Evolutionary conservation across 2,113 vertebrate species (phyloP).

Genomic region (Elephas maximus): DNA sequence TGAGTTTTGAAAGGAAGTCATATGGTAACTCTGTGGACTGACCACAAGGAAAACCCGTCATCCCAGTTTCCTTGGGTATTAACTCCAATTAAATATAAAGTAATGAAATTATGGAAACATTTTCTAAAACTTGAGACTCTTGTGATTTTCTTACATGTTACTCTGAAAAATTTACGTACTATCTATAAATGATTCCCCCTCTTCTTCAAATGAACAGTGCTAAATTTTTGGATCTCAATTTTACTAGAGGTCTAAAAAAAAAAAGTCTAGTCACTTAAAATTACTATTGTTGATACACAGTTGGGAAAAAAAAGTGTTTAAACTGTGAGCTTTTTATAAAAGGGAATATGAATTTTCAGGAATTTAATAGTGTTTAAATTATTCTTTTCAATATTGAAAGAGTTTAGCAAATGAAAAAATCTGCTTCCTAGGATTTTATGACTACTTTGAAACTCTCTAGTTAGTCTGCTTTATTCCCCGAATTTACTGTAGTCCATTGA

Average conservation of each 20-base stretch:
- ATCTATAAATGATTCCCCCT: neutral
- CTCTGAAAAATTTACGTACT: neutral
- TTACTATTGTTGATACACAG: neutral
- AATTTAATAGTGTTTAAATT: neutral
- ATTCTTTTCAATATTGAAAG: neutral
- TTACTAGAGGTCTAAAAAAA: neutral
- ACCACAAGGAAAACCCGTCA: neutral
- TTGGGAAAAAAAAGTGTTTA: slow-evolving; percentile 1
- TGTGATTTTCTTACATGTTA: neutral
- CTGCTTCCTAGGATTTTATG: neutral
- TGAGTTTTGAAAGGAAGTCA: slow-evolving; percentile 84
- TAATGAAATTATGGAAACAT: neutral
- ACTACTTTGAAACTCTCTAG: neutral
- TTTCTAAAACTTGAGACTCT: neutral
- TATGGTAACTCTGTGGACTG: neutral
- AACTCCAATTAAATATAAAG: neutral
- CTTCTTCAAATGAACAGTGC: neutral
- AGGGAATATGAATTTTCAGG: neutral
- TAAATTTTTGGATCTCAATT: neutral
- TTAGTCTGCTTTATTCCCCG: neutral
- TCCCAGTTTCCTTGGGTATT: neutral
- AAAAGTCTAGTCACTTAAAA: neutral
- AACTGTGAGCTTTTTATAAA: neutral
- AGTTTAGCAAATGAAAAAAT: neutral
- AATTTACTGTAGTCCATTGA: neutral